Conservation (phyloP, 2,797 vertebrate genomes). For the Fringilla coelebs region DNA sequence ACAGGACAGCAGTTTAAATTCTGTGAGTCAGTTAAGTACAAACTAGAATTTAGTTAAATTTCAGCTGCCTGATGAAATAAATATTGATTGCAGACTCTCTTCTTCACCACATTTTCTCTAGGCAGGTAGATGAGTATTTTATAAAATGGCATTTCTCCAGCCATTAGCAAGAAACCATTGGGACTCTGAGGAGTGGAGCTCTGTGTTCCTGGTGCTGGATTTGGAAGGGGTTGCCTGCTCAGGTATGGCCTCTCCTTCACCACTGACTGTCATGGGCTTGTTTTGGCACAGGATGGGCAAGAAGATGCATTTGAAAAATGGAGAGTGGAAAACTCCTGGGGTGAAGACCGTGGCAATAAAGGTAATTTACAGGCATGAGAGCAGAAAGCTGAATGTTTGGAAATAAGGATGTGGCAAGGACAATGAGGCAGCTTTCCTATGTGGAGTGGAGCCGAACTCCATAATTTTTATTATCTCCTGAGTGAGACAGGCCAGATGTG, state of each 20-base stretch:
- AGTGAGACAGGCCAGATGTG: neutral
- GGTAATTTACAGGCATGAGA: conserved; percentile 69
- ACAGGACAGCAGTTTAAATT: neutral
- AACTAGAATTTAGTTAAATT: neutral
- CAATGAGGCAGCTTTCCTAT: neutral
- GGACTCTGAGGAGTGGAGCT: neutral
- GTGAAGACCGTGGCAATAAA: conserved; percentile 98
- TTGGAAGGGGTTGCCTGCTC: neutral
- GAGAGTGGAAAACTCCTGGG: conserved; percentile 99
- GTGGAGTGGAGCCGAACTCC: neutral
- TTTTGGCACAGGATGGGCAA: conserved; percentile 78
- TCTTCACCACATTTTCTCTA: neutral
- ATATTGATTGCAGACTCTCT: neutral
- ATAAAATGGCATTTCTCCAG: neutral
- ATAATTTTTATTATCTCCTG: neutral
- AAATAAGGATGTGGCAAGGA: neutral
- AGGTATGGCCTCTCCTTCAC: neutral
- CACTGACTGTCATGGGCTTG: neutral
- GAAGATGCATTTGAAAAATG: conserved; percentile 90
- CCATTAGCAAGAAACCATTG: neutral
- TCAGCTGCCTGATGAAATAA: neutral
- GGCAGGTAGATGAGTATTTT: neutral
- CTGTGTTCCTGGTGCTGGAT: neutral
- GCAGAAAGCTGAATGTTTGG: neutral
- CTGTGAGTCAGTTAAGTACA: neutral